phyloP scores from a whole-genome alignment of 2,888 invertebrate species.

The Drosophila ustulata region DNA sequence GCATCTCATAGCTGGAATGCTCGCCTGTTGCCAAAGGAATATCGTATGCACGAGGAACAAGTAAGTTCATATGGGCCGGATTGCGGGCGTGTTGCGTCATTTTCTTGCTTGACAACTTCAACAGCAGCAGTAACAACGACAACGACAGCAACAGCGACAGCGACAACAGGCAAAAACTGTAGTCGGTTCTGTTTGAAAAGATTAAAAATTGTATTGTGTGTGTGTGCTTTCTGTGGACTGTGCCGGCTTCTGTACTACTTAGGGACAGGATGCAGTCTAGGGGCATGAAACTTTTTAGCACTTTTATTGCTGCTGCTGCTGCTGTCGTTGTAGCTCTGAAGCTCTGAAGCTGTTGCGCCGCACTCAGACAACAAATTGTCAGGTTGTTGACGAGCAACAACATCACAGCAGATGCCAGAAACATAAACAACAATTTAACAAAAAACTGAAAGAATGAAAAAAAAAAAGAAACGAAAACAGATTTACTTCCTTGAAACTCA shows the following conservation, averaged over 20 bases:
- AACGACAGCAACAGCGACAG: constrained; percentile 29
- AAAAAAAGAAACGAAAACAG: constrained; percentile 1
- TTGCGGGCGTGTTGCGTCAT: constrained; percentile 51
- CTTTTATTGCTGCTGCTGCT: constrained; percentile 66
- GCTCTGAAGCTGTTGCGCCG: constrained; percentile 22
- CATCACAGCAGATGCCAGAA: constrained; percentile 36
- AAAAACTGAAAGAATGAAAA: constrained; percentile 21
- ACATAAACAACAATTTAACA: constrained; percentile 48
- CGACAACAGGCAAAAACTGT: constrained; percentile 25
- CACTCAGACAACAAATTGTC: constrained; percentile 72
- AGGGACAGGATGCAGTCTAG: constrained; percentile 72
- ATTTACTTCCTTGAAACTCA: constrained; percentile 25
- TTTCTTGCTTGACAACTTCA: constrained; percentile 61
- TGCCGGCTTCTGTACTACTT: constrained; percentile 30
- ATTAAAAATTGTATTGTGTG: constrained; percentile 66
- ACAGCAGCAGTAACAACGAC: constrained; percentile 36
- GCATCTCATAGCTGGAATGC: constrained; percentile 7
- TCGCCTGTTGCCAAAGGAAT: constrained; percentile 9
- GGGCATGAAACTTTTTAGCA: constrained; percentile 77
- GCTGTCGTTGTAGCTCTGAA: constrained; percentile 8
- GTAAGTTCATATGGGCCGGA: constrained; percentile 34
- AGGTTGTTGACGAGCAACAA: constrained; percentile 67
- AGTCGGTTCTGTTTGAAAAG: constrained; percentile 60
- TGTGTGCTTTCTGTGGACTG: constrained; percentile 10
- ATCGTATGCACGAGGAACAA: constrained; percentile 12